Evolutionary conservation across 1,140 invertebrate genomes (phyloP).

Genomic region (Eriocheir sinensis): DNA sequence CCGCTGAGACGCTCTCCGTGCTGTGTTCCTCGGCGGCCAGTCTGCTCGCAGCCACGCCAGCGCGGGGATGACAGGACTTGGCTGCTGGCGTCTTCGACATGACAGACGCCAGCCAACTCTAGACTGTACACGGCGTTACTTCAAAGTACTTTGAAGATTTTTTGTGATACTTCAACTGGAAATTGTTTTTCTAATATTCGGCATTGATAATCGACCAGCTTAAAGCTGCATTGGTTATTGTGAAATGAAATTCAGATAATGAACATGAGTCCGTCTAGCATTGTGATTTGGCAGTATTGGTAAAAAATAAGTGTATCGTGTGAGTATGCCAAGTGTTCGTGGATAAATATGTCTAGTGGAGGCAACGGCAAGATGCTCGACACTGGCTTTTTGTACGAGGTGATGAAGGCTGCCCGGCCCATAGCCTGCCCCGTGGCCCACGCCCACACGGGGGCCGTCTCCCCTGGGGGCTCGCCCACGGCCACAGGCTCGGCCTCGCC

Average conservation of each 20-base stretch:
- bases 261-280: conserved; percentile 47
- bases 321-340: conserved; percentile 67
- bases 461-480: conserved; percentile 25
- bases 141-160: background rate
- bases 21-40: conserved; percentile 38
- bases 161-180: conserved; percentile 47
- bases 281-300: conserved; percentile 74
- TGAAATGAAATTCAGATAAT: conserved; percentile 66
- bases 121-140: background rate
- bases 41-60: conserved; percentile 58
- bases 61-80: conserved; percentile 25
- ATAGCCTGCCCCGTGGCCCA: conserved; percentile 61
- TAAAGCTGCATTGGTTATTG: conserved; percentile 58
- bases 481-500: conserved; percentile 57
- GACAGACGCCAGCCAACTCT: conserved; percentile 46
- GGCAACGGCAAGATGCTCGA: conserved; percentile 76
- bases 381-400: conserved; percentile 74
- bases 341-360: conserved; percentile 75
- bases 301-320: conserved; percentile 50
- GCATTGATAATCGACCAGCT: conserved; percentile 40
- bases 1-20: background rate
- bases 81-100: conserved; percentile 64
- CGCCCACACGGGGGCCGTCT: conserved; percentile 36
- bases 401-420: conserved; percentile 71
- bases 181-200: background rate